Conservation (phyloP, 2,797 vertebrate species). For the Argyrosomus regius region DNA sequence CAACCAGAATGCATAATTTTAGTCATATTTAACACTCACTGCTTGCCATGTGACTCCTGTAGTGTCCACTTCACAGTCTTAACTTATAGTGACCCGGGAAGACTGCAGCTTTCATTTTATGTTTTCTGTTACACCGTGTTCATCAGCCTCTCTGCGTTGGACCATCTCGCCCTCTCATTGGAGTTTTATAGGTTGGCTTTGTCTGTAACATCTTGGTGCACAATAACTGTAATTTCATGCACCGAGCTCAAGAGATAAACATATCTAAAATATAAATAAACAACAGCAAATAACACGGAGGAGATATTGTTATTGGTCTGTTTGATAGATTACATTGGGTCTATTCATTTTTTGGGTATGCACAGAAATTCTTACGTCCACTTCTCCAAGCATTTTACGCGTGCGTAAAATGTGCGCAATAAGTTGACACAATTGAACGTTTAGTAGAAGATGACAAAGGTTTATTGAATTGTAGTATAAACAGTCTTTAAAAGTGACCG, state of each 20-base stretch:
- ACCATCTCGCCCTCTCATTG: background rate
- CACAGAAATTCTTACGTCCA: background rate
- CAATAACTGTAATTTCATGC: background rate
- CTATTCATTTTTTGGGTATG: background rate
- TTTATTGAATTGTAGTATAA: slow-evolving; percentile 82
- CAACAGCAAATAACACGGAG: background rate
- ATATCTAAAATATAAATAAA: background rate
- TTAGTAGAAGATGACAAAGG: slow-evolving; percentile 74
- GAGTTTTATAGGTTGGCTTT: slow-evolving; percentile 1
- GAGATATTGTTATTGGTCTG: background rate
- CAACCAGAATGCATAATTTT: background rate
- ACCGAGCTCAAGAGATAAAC: background rate
- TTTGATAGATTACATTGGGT: background rate
- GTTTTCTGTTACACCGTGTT: background rate
- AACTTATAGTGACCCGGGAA: no score
- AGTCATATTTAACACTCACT: background rate
- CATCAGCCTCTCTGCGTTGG: background rate
- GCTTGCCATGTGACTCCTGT: background rate
- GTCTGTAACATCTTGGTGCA: slow-evolving; percentile 5
- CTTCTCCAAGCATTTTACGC: slow-evolving; percentile 21
- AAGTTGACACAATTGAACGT: slow-evolving; percentile 34
- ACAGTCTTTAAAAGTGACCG: slow-evolving; percentile 75
- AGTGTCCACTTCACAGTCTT: background rate
- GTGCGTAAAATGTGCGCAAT: slow-evolving; percentile 57
- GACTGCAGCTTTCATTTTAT: no score